phyloP scores from a whole-genome alignment of 2,888 invertebrate species.

The Drosophila pseudotakahashii region DNA sequence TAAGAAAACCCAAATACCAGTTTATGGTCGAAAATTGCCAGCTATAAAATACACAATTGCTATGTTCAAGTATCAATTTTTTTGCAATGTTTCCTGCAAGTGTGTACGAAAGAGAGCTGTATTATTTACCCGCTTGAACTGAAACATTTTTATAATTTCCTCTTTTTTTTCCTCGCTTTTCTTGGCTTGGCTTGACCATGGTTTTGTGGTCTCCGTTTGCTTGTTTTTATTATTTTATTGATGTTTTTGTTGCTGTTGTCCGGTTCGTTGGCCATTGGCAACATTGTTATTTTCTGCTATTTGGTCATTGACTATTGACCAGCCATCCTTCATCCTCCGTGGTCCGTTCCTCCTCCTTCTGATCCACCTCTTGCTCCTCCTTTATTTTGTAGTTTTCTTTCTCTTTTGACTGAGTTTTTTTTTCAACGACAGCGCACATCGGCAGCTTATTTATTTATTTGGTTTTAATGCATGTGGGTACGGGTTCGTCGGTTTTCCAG shows the following conservation, averaged over 20 bases:
- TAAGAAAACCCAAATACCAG: background rate
- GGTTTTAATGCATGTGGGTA: slow-evolving; percentile 70
- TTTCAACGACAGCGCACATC: slow-evolving; percentile 34
- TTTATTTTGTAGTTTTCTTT: slow-evolving; percentile 33
- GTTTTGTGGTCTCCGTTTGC: slow-evolving; percentile 30
- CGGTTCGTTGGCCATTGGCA: slow-evolving; percentile 79
- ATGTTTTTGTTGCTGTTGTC: slow-evolving; percentile 55
- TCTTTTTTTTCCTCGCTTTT: slow-evolving; percentile 49
- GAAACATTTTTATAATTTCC: slow-evolving; percentile 75
- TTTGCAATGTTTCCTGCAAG: slow-evolving; percentile 10
- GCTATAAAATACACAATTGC: background rate
- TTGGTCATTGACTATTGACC: slow-evolving; percentile 75
- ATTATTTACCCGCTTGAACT: slow-evolving; percentile 73
- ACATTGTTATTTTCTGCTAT: slow-evolving; percentile 79
- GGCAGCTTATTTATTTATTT: slow-evolving; percentile 77
- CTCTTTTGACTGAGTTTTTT: slow-evolving; percentile 42
- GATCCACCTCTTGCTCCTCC: slow-evolving; percentile 1
- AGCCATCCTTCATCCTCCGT: slow-evolving; percentile 29
- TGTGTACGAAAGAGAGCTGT: slow-evolving; percentile 29
- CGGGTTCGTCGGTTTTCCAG: slow-evolving; percentile 55
- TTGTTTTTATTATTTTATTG: slow-evolving; percentile 39
- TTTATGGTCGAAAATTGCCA: background rate
- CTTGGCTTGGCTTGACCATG: slow-evolving; percentile 40
- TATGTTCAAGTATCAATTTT: background rate
- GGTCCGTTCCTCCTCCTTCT: slow-evolving; percentile 4